Evolutionary conservation across 2,113 vertebrate genomes (phyloP).

Genomic region (Gallinago undulata): DNA sequence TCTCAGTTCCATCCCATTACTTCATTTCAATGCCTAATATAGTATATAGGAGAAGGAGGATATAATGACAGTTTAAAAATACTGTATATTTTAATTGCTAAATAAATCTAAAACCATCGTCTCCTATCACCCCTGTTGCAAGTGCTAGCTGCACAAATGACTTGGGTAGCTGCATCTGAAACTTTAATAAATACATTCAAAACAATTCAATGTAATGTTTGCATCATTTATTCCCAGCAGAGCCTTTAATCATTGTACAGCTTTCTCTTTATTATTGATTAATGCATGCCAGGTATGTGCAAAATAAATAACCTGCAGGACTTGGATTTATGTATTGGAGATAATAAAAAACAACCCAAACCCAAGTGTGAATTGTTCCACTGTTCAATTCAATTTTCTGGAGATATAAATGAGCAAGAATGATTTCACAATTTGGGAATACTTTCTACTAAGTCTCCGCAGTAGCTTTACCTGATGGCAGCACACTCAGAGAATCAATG

Average conservation of each 20-base stretch:
- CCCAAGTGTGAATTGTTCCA: not conserved
- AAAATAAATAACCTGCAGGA: not conserved
- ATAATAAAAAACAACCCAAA: not conserved
- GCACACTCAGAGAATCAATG: not conserved
- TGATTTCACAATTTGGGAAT: not conserved
- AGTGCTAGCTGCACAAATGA: not conserved
- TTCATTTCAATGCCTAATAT: not conserved
- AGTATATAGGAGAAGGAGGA: not conserved
- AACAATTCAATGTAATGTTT: not conserved
- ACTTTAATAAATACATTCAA: not conserved
- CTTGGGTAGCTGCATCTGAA: not conserved
- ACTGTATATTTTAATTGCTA: not conserved
- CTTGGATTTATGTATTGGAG: not conserved
- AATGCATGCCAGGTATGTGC: not conserved
- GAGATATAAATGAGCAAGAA: not conserved
- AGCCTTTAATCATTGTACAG: not conserved
- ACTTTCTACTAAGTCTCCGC: not conserved
- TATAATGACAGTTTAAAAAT: not conserved
- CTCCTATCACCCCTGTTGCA: accelerated
- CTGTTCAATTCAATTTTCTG: not conserved
- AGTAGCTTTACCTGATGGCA: not conserved
- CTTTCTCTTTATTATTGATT: not conserved
- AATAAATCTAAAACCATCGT: not conserved
- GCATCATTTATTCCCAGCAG: not conserved
- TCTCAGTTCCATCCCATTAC: not conserved